Conservation (phyloP, 2,113 vertebrate genomes). For the Mus pahari region DNA sequence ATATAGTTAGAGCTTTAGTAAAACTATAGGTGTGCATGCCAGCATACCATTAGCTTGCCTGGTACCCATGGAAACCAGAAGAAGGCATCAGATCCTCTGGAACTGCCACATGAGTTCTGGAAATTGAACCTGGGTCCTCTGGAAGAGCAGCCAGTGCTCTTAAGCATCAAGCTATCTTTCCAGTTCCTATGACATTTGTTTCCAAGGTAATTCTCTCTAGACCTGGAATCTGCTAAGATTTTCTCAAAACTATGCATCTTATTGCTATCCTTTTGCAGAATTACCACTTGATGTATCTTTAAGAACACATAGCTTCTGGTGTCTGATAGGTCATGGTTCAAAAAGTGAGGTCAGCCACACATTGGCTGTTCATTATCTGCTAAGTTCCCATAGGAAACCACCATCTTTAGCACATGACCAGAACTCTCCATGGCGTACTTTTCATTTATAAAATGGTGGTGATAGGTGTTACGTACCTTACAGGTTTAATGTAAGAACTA, state of each 20-base stretch:
- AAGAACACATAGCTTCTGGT: neutral
- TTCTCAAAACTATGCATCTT: constrained; percentile 22
- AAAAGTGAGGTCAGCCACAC: neutral
- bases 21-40: neutral
- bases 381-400: neutral
- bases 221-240: neutral
- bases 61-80: neutral
- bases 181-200: neutral
- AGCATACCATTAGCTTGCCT: neutral
- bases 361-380: neutral
- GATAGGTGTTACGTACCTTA: neutral
- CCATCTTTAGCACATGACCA: neutral
- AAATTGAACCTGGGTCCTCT: neutral
- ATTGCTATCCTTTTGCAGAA: constrained; percentile 17
- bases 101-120: neutral
- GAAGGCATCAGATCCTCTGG: neutral
- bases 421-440: neutral
- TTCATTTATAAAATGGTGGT: neutral
- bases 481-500: neutral
- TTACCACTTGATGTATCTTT: neutral
- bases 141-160: neutral
- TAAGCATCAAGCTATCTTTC: neutral
- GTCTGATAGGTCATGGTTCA: neutral
- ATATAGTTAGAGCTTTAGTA: neutral
- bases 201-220: constrained; percentile 33